Evolutionary conservation across 2,888 invertebrate species (phyloP), one percentile per base, ranked within the genome.

Genomic region (Tachystola acroxantha): DNA sequence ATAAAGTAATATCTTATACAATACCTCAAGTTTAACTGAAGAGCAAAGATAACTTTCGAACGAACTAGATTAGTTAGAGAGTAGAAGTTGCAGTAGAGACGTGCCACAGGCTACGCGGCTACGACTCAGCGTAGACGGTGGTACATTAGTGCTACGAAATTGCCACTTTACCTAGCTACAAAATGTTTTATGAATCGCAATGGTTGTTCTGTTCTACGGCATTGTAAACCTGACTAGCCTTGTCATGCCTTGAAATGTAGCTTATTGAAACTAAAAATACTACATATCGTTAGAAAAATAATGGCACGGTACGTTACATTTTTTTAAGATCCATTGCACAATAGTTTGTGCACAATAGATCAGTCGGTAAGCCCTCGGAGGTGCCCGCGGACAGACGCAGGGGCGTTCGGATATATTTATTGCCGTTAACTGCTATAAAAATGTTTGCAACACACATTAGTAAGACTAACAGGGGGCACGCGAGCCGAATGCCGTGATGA

Each of bases 371-470:
- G 63, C 63, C 57, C 53, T 48, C 20, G 33, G 56, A 55, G 53
- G 51, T 52, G 45, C 45, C 53, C 48, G 53, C 44, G 42, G 40
- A 44, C 43, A 37, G 48, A 42, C 34, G 16, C n/a, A 27, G 16
- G 14, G 12, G 22, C 27, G 7, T 43, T 47, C 33, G 40, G 42
- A 37, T 41, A 53, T 71, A 75, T 76, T 79, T 79, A 76, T 74
- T 63, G 69, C 65, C 50, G 52, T 49, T 62, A 64, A 68, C 62
- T 59, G 67, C 69, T 59, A 76, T 77, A 77, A 78, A 79, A 76
- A 70, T 73, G 72, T 73, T 70, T 49, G 57, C 50, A 72, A 73
- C 70, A 74, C 65, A 74, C 74, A 75, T 78, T 78, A 75, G 64
- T 42, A 54, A 70, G 70, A 77, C 63, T 70, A 68, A 76, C 69